Conservation (phyloP, 2,797 vertebrate species). For the Setipinna tenuifilis region DNA sequence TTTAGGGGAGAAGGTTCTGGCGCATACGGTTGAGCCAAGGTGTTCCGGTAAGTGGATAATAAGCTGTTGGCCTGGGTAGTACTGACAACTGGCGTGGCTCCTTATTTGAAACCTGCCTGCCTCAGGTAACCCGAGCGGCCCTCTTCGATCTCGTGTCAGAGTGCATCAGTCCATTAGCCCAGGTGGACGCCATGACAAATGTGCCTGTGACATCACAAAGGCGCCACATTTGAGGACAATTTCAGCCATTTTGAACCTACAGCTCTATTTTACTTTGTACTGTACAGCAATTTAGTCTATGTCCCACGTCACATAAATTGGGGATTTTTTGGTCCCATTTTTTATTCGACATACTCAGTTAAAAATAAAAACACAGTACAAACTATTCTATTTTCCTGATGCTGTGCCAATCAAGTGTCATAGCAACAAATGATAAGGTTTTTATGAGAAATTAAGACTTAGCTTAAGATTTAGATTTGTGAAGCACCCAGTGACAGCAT, state of each 20-base stretch:
- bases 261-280: too few species aligned
- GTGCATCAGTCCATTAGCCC: not conserved
- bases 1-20: not conserved
- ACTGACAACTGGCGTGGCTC: not conserved
- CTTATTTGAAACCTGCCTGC: not conserved
- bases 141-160: not conserved
- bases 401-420: too few species aligned
- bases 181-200: not conserved
- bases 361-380: too few species aligned
- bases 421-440: not conserved
- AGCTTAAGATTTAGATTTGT: not conserved
- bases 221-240: not conserved
- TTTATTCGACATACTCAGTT: too few species aligned
- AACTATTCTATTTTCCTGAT: too few species aligned
- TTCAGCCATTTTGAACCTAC: too few species aligned
- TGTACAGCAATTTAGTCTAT: too few species aligned
- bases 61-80: not conserved
- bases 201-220: not conserved
- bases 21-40: not conserved
- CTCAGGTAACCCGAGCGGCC: not conserved
- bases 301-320: too few species aligned
- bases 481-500: not conserved
- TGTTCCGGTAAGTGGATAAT: constrained; percentile 16
- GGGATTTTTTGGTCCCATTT: too few species aligned
- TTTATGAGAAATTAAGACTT: not conserved